Percentiles rank a stretch among this genome's conserved stretches.
Conservation (phyloP, 2,888 invertebrate genomes). For the Peribatodes rhomboidaria region DNA sequence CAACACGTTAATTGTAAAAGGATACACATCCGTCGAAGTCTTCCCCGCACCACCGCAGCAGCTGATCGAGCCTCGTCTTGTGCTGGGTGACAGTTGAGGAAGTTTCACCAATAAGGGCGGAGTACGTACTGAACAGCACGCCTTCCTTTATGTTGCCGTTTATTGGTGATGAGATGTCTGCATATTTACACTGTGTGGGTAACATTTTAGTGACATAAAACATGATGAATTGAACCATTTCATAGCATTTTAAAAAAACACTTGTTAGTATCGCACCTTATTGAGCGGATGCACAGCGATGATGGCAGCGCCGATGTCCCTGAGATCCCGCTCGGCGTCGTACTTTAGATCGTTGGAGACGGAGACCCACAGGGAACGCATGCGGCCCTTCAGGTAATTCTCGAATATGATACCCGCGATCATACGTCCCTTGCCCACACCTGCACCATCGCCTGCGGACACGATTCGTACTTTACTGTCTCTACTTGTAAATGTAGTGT, state of each 20-base stretch:
- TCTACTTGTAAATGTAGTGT: background rate
- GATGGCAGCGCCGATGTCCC: conserved; percentile 97
- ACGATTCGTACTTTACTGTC: background rate
- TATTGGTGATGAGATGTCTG: conserved; percentile 96
- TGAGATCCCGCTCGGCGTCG: conserved; percentile 98
- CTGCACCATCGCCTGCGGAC: conserved; percentile 96
- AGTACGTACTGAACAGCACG: conserved; percentile 99
- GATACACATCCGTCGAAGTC: conserved; percentile 96
- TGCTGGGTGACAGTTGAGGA: conserved; percentile 95
- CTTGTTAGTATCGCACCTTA: no score
- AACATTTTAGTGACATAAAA: no score
- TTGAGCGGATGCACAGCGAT: conserved; percentile 96
- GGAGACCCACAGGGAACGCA: conserved; percentile 99
- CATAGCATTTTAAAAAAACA: no score
- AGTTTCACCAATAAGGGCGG: conserved; percentile 98
- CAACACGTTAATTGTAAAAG: conserved; percentile 69
- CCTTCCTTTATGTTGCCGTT: conserved; percentile 98
- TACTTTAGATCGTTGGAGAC: conserved; percentile 99
- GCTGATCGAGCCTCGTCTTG: conserved; percentile 97
- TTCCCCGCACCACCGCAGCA: conserved; percentile 99
- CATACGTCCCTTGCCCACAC: conserved; percentile 98
- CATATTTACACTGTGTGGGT: no score
- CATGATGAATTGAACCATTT: no score
- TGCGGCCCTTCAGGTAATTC: conserved; percentile 97
- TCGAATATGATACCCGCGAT: conserved; percentile 99